phyloP scores from a whole-genome alignment of 2,797 vertebrate genomes.

The Peromyscus attwateri region DNA sequence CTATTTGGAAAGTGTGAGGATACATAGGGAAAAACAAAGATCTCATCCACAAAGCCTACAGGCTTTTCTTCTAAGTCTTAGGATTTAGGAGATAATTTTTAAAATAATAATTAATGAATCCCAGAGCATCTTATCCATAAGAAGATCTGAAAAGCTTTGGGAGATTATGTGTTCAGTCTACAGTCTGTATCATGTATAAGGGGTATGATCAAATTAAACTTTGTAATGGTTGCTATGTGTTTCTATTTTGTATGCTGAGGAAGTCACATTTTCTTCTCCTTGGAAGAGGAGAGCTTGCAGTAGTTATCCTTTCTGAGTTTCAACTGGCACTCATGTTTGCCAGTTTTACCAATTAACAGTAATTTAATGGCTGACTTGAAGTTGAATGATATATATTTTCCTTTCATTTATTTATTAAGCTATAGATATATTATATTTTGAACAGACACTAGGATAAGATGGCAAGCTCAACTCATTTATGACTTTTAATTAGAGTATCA shows the following conservation, averaged over 20 bases:
- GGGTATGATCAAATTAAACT: not conserved
- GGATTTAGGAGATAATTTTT: slow-evolving; percentile 2
- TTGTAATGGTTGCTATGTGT: not conserved
- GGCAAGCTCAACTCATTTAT: not conserved
- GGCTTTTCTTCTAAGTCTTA: not conserved
- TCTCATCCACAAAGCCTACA: not conserved
- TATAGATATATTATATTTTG: not conserved
- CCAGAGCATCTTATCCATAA: not conserved
- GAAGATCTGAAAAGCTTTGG: not conserved
- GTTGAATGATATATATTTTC: not conserved
- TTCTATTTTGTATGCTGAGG: not conserved
- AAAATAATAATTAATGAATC: not conserved
- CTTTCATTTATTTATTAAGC: not conserved
- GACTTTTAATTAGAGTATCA: not conserved
- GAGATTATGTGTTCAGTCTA: not conserved
- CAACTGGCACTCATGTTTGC: not conserved
- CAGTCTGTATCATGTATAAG: not conserved
- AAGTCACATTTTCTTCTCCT: not conserved
- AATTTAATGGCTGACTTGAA: not conserved
- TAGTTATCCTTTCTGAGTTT: not conserved
- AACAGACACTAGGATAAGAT: not conserved
- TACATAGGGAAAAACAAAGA: not conserved
- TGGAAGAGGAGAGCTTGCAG: not conserved
- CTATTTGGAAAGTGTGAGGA: not conserved
- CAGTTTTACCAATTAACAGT: not conserved